Base-by-base conservation (phyloP, 2,797 vertebrate species). In the Lophotriccus pileatus region DNA sequence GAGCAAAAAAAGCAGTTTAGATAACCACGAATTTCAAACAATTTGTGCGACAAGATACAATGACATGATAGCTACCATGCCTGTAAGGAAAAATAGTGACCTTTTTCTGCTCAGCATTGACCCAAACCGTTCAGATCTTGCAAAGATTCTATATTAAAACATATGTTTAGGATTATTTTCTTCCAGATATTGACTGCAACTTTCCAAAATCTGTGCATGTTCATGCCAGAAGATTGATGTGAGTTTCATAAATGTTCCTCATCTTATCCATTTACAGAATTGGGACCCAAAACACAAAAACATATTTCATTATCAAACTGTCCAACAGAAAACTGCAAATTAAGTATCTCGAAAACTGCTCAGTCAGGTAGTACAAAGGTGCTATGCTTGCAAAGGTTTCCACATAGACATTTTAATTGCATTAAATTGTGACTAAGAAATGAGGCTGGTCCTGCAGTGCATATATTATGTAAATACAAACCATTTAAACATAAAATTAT, bases 401-500 rank as follows among this genome's bases (percentile, higher is more conserved):
- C 78, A 95, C 85, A 97, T 52, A 95, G 95, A 95, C 94, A 94
- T 98, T 97, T 98, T 98, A 98, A 98, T 98, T 98, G 79, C 97
- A 98, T 98, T 98, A 98, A 96, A 94, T 97, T 97, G 94, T 94
- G 97, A 97, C 97, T 98, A 97, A 97, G 97, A 98, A 98, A 98
- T 97, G 97, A 98, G 96, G 79, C 84, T 96, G 88, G 89, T 95
- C 94, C 97, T 97, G 84, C 90, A 96, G 93, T 95, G 98, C 98
- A 98, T 98, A 97, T 95, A 98, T 98, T 98, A 98, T 98, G 98
- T 96, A 98, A 98, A 98, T 98, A 96, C 37, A 97, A 97, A 97
- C 76, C 47, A 96, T 95, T 95, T 97, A 96, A 96, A 97, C 84
- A 96, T 87, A 96, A 96, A 97, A 97, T 97, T 96, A 97, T 84